Evolutionary conservation across 2,888 invertebrate species (phyloP).

Genomic region (Drosophila affinis): DNA sequence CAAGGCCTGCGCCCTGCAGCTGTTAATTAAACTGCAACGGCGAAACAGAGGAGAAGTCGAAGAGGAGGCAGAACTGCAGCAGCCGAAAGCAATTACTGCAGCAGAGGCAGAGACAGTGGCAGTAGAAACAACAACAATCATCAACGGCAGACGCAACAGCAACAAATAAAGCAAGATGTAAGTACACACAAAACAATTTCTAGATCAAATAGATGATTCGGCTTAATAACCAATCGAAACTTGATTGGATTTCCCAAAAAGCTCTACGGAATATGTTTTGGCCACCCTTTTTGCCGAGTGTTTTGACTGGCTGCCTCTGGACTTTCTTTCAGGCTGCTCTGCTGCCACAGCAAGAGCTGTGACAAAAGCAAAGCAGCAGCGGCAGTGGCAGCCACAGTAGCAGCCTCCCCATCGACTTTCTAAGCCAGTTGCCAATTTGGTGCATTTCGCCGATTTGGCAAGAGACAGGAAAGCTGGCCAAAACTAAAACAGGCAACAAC

Average conservation of each 20-base stretch:
- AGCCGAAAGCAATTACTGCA: background rate
- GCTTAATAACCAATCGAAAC: no score
- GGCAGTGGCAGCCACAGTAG: slow-evolving; percentile 18
- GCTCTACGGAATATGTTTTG: background rate
- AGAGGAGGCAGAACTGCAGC: background rate
- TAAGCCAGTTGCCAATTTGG: slow-evolving; percentile 78
- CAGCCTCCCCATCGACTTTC: slow-evolving; percentile 60
- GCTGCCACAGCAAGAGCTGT: slow-evolving; percentile 7
- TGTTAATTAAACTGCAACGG: slow-evolving; percentile 64
- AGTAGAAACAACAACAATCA: slow-evolving; percentile 28
- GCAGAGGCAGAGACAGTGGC: slow-evolving; percentile 5
- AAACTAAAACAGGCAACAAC: slow-evolving; percentile 10
- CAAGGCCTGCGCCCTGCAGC: slow-evolving; percentile 62
- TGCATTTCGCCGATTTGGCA: slow-evolving; percentile 67
- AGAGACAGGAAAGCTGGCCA: slow-evolving; percentile 44
- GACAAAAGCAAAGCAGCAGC: slow-evolving; percentile 3
- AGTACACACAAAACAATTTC: slow-evolving; percentile 39
- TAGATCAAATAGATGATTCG: background rate
- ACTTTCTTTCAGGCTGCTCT: slow-evolving; percentile 66
- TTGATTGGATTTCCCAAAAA: no score
- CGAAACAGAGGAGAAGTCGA: background rate
- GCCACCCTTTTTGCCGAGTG: slow-evolving; percentile 10
- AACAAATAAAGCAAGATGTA: slow-evolving; percentile 58
- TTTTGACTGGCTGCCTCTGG: slow-evolving; percentile 50
- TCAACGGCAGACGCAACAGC: slow-evolving; percentile 33